These are phyloP conservation scores for Tetanocera ferruginea DNA, from an alignment of 2,888 invertebrate species.

Conservation along the genomic window DNA sequence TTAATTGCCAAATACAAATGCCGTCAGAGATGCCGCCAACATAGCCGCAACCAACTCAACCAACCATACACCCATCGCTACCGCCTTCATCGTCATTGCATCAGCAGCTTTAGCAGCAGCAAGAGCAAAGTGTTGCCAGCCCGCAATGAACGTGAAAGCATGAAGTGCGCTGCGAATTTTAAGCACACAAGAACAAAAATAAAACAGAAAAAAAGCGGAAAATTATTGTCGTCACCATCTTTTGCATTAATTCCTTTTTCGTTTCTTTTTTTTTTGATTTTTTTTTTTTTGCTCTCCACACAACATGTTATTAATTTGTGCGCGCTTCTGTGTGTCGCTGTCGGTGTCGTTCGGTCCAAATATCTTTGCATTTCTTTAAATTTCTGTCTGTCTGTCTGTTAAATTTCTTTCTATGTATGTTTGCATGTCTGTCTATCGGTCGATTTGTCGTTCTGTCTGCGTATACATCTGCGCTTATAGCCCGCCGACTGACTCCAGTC, in stretches of 20 bases:
- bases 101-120: not conserved
- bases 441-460: conserved; percentile 9
- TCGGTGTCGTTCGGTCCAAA: not conserved
- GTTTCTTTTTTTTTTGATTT: not conserved
- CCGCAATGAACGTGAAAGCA: not conserved
- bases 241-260: conserved; percentile 7
- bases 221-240: conserved; percentile 13
- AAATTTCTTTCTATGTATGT: conserved; percentile 16
- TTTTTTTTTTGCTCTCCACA: not conserved
- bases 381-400: not conserved
- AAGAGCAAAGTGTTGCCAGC: not conserved
- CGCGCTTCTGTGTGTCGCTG: not conserved
- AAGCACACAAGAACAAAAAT: not conserved
- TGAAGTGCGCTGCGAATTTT: conserved; percentile 10
- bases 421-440: conserved; percentile 4
- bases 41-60: too few relatives aligned
- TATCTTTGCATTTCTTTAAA: not conserved
- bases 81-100: not conserved
- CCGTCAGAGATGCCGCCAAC: not conserved
- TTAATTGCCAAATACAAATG: conserved; percentile 30
- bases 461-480: not conserved
- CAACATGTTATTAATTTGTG: conserved; percentile 23
- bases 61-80: not conserved
- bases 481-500: not conserved
- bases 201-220: conserved; percentile 2